A percentile compares a stretch with the other conserved stretches of the same genome.
phyloP scores from a whole-genome alignment of 1,140 invertebrate species.

The Zaprionus kolodkinae region DNA sequence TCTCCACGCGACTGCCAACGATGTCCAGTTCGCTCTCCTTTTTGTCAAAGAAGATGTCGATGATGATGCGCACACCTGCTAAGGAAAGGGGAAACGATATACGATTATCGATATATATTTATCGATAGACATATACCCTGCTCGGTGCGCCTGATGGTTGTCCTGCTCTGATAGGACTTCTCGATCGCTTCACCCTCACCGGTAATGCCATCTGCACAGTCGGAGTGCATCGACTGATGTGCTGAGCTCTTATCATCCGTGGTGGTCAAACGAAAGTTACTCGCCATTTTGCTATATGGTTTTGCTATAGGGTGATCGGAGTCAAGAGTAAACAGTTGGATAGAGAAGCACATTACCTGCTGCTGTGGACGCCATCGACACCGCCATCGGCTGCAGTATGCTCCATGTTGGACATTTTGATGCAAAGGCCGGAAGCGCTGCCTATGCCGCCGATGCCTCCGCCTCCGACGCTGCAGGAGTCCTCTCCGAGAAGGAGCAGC shows the following conservation, averaged over 20 bases:
- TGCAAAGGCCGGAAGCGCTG: slow-evolving; percentile 3
- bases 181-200: slow-evolving; percentile 30
- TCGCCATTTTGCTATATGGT: not conserved
- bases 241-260: slow-evolving; percentile 27
- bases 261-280: slow-evolving; percentile 45
- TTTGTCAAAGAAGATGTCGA: slow-evolving; percentile 75
- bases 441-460: not conserved
- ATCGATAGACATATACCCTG: slow-evolving; percentile 34
- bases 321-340: not conserved
- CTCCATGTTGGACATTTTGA: slow-evolving; percentile 14
- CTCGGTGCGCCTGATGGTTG: slow-evolving; percentile 66
- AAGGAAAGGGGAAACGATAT: no score
- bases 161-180: slow-evolving; percentile 66
- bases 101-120: no score
- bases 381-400: slow-evolving; percentile 19
- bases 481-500: slow-evolving; percentile 2
- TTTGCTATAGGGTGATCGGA: not conserved
- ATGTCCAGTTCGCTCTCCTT: slow-evolving; percentile 61
- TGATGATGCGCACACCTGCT: slow-evolving; percentile 74
- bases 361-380: not conserved
- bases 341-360: slow-evolving; percentile 4
- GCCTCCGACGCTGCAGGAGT: slow-evolving; percentile 5
- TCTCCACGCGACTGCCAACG: slow-evolving; percentile 71
- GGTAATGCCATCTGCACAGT: not conserved
- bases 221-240: slow-evolving; percentile 17